Base-by-base conservation (phyloP, 2,888 invertebrate genomes). In the Apantesis nais region DNA sequence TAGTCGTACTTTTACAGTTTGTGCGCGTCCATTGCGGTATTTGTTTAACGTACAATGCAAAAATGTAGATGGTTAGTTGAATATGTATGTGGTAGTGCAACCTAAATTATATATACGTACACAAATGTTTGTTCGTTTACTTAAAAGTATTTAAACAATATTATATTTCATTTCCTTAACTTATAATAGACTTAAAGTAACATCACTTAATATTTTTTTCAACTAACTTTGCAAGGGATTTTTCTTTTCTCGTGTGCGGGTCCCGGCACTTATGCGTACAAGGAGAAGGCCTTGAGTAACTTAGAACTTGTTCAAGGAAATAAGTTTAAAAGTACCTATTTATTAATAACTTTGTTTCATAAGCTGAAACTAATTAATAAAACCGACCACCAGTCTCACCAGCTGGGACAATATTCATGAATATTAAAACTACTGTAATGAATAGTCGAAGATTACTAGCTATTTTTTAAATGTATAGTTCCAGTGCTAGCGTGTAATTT, bases 381-480 rank as follows among this genome's bases (percentile, higher is more conserved):
- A 74, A 66, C 61, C 55, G 67, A 61, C 68, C 67, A 74, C 72
- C 5, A 58, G 58, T 58, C 16, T 34, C 61, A 25, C 41, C 64
- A 77, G 73, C 78, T 72, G 75, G 71, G 75, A 83, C 25, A 80
- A 78, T 80, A 80, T 80, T 83, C 82, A 81, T 83, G 83, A 85
- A 83, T 85, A 82, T 78, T 75, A 71, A 77, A 80, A 78, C 78
- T 81, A 78, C 82, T 79, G 80, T 85, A 81, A 83, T 82, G 79
- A 85, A 85, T 86, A 78, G 82, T 76, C 80, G 79, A 79, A 81
- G 80, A 82, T 82, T 83, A 82, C 77, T 81, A 77, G 70, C 74
- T 68, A 58, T 69, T 72, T 72, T 71, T 67, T 60, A 25, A 71
- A 48, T 11, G 68, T 70, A 62, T 70, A 75, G 64, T 52, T 62